Base-by-base conservation (phyloP, 2,113 vertebrate genomes). In the Brachirus orientalis region DNA sequence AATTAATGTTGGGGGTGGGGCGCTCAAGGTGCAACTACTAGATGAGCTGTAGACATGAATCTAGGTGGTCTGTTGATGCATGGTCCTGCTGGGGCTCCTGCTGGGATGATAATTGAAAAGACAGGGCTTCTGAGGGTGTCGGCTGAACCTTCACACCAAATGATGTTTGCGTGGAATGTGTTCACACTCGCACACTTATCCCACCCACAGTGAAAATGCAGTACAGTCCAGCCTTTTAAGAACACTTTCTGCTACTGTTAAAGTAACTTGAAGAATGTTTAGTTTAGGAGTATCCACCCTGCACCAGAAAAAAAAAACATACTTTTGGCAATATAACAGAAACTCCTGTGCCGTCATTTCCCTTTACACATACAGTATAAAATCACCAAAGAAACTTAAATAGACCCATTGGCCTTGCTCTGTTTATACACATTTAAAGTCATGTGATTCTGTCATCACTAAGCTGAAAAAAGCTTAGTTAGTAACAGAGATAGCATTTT, bases 61-160 rank as follows among this genome's bases (percentile, higher is more conserved):
- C 47, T 63, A 55, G 80, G 87, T 87, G 84, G 86, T 89, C 83
- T 76, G 37, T 80, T 54, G 72, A 75, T 14, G 54, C 48, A 20
- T 78, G 69, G n/a, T 68, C 82, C 81, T 61, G 46, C 53, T 55
- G 67, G 59, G 50, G 51, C 67, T 54, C 85, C 80, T 77, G 73
- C 73, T 71, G 76, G 62, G 69, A 62, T 78, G 79, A 56, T 89
- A 78, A 90, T 88, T 80, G 80, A 88, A 86, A 66, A 68, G 77
- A 77, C 58, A 12, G 59, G 8, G 64, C 48, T 52, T 79, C 59
- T 63, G 57, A 64, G 44, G 71, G 36, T 77, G 74, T 88, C 80
- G 76, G 60, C 63, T 83, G 59, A 62, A 64, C 11, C 53, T 79
- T 83, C 78, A 77, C 65, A 59, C 81, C 72, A 45, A 3, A 55